Conservation (phyloP, 2,888 invertebrate genomes). For the Sinopyrophorus schimmeli region DNA sequence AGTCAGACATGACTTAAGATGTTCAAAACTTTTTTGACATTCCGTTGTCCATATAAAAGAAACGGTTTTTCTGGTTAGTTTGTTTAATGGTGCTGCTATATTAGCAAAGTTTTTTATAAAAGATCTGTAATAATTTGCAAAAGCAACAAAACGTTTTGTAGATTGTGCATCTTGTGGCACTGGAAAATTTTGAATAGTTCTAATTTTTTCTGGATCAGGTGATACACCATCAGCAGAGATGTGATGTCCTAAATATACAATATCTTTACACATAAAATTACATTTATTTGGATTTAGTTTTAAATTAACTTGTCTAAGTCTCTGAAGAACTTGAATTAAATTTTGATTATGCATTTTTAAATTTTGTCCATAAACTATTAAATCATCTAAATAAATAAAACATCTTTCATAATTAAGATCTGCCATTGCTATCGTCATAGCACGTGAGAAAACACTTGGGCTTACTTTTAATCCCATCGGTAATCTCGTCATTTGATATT, state of each 20-base stretch:
- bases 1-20: background rate
- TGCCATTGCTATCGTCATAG: no score
- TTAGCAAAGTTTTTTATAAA: slow-evolving; percentile 36
- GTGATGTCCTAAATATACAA: slow-evolving; percentile 27
- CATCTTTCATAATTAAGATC: slow-evolving; percentile 34
- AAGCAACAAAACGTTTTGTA: slow-evolving; percentile 29
- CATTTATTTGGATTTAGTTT: slow-evolving; percentile 37
- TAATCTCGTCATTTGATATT: slow-evolving; percentile 36
- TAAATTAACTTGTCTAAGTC: slow-evolving; percentile 32
- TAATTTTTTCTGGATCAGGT: slow-evolving; percentile 34
- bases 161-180: slow-evolving; percentile 33
- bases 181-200: slow-evolving; percentile 35
- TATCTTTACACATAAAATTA: slow-evolving; percentile 33
- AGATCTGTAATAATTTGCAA: slow-evolving; percentile 36
- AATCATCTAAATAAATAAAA: slow-evolving; percentile 32
- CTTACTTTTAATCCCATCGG: slow-evolving; percentile 33
- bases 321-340: slow-evolving; percentile 28
- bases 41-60: slow-evolving; percentile 1
- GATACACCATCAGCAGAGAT: slow-evolving; percentile 30
- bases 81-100: slow-evolving; percentile 30
- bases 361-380: slow-evolving; percentile 28
- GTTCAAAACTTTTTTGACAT: slow-evolving; percentile 9
- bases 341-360: slow-evolving; percentile 34
- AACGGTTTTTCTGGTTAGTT: slow-evolving; percentile 28
- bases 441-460: no score